These are phyloP conservation scores for Falcunculus frontatus DNA, from an alignment of 2,113 vertebrate species.

Conservation along the genomic window DNA sequence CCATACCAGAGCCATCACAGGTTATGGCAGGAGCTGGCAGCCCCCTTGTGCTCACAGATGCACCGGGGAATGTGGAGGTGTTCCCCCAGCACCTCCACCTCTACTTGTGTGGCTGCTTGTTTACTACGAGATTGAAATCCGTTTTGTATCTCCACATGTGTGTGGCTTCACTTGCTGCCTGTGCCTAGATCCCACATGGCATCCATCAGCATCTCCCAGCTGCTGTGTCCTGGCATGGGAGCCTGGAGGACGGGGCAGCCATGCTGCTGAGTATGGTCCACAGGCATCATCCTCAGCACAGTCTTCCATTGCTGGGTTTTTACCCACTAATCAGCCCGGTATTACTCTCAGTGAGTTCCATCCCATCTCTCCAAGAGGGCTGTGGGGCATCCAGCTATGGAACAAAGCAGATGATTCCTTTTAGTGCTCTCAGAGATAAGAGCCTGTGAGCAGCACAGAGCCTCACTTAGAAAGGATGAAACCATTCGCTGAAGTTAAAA, in stretches of 20 bases:
- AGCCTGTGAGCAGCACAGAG: background rate
- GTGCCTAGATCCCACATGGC: background rate
- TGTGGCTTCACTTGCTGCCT: background rate
- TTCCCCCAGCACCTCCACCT: background rate
- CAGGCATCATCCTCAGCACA: background rate
- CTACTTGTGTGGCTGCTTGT: fast-evolving
- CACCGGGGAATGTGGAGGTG: background rate
- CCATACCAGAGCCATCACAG: background rate
- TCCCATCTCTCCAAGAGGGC: background rate
- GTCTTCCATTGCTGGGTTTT: background rate
- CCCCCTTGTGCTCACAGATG: background rate
- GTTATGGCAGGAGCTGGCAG: background rate
- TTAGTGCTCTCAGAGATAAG: background rate
- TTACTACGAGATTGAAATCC: background rate
- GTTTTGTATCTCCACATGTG: background rate
- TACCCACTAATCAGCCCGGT: background rate
- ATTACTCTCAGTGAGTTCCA: background rate
- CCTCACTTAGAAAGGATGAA: background rate
- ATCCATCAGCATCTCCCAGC: background rate
- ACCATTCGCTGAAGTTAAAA: background rate
- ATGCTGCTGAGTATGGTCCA: background rate
- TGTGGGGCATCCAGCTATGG: background rate
- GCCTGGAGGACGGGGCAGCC: background rate
- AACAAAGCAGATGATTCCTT: background rate
- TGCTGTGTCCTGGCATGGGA: fast-evolving